A percentile compares a stretch with the other conserved stretches of the same genome.
Evolutionary conservation across 2,113 vertebrate species (phyloP).

Genomic region (Phalacrocorax aristotelis): DNA sequence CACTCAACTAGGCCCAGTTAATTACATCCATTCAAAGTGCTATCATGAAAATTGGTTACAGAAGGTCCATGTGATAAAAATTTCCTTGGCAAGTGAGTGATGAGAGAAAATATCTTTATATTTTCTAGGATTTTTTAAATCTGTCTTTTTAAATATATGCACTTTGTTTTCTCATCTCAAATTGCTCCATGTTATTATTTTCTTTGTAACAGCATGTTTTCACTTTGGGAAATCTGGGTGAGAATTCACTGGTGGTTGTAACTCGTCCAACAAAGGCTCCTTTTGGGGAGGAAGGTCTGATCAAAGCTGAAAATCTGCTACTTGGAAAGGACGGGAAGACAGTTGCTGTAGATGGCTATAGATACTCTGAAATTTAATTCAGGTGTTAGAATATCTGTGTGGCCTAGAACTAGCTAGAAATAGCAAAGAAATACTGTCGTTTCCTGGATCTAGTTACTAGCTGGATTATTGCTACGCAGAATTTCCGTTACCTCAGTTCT

Average conservation of each 20-base stretch:
- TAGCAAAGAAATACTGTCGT: neutral
- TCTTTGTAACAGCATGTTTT: neutral
- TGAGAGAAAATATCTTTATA: neutral
- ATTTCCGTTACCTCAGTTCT: neutral
- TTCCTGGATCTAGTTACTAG: neutral
- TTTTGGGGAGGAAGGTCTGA: neutral
- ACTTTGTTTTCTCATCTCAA: neutral
- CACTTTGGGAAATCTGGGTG: neutral
- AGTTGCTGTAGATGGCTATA: neutral
- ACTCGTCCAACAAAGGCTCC: neutral
- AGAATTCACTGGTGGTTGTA: neutral
- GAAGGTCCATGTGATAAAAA: neutral
- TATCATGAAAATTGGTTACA: rapidly evolving
- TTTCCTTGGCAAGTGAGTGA: neutral
- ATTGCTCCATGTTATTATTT: neutral
- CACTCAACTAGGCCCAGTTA: neutral
- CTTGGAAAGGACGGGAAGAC: neutral
- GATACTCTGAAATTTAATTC: neutral
- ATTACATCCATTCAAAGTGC: neutral
- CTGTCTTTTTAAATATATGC: neutral
- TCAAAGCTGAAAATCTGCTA: neutral
- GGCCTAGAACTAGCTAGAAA: neutral
- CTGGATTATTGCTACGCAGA: neutral
- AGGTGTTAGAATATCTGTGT: neutral
- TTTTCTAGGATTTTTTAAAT: neutral